These are phyloP conservation scores for Diadegma fenestrale DNA, from an alignment of 2,888 invertebrate species.

Conservation along the genomic window DNA sequence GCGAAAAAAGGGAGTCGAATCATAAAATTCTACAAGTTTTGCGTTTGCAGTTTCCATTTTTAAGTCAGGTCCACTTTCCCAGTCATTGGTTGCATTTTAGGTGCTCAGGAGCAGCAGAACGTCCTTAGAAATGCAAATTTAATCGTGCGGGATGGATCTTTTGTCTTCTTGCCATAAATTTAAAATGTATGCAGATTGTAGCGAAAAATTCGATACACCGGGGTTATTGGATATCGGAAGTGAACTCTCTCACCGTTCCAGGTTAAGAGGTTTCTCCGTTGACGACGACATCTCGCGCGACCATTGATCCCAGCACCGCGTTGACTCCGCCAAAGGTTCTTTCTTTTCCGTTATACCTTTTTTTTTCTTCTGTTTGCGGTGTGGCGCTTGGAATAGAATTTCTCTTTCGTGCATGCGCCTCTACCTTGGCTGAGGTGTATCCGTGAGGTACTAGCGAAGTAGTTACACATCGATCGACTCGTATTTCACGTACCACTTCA, in stretches of 20 bases:
- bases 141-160: neutral
- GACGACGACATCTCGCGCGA: constrained; percentile 12
- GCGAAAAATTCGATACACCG: constrained; percentile 31
- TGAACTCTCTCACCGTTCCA: constrained; percentile 41
- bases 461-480: constrained; percentile 64
- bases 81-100: neutral
- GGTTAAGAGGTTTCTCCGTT: constrained; percentile 40
- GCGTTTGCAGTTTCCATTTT: neutral
- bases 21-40: neutral
- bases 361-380: constrained; percentile 21
- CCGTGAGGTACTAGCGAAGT: constrained; percentile 19
- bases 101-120: neutral
- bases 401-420: constrained; percentile 19
- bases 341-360: constrained; percentile 16
- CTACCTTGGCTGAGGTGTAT: constrained; percentile 25
- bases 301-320: constrained; percentile 22
- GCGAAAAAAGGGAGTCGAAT: neutral
- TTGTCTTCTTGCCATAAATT: too few species aligned
- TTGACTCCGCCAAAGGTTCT: neutral
- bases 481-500: constrained; percentile 66
- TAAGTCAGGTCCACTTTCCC: neutral
- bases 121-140: neutral
- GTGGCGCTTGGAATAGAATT: constrained; percentile 63
- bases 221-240: constrained; percentile 50
- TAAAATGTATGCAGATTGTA: neutral